These are phyloP conservation scores for Champsocephalus esox DNA, from an alignment of 2,797 vertebrate genomes.

Conservation along the genomic window DNA sequence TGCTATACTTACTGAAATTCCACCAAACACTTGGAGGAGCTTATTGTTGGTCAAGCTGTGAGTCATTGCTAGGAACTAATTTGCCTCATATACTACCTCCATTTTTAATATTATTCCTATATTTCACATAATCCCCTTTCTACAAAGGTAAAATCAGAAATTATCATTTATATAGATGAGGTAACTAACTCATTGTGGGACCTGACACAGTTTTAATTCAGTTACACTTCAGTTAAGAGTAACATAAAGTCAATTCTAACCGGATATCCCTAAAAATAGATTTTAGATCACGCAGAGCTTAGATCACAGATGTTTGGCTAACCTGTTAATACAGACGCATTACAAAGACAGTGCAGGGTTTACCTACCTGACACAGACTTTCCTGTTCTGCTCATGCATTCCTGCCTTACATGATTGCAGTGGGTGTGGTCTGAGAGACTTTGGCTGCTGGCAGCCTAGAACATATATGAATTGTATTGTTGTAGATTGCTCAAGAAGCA, in stretches of 20 bases:
- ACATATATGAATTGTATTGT: constrained; percentile 82
- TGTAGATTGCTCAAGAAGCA: constrained; percentile 76
- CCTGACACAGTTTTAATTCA: constrained; percentile 26
- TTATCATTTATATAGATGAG: constrained; percentile 13
- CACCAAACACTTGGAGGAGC: constrained; percentile 61
- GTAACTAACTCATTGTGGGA: constrained; percentile 19
- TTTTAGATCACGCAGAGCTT: constrained; percentile 48
- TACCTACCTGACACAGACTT: constrained; percentile 81
- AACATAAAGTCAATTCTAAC: constrained; percentile 35
- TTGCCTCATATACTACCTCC: constrained; percentile 81
- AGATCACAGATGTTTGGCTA: constrained; percentile 59
- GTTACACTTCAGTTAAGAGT: constrained; percentile 1
- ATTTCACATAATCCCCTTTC: constrained; percentile 52
- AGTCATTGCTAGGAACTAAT: constrained; percentile 75
- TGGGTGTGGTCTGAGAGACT: constrained; percentile 86
- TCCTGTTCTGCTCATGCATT: constrained; percentile 87
- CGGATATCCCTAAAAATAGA: constrained; percentile 50
- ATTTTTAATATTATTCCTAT: constrained; percentile 61
- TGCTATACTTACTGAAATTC: constrained; percentile 66
- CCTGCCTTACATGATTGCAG: constrained; percentile 86
- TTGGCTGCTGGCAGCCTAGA: constrained; percentile 87
- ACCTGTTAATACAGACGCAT: constrained; percentile 75
- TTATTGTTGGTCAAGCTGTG: constrained; percentile 79
- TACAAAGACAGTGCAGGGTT: constrained; percentile 75
- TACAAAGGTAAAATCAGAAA: constrained; percentile 24